Evolutionary conservation across 2,888 invertebrate species (phyloP), one percentile per base, ranked within the genome.

Genomic region (Caenorhabditis sulstoni): DNA sequence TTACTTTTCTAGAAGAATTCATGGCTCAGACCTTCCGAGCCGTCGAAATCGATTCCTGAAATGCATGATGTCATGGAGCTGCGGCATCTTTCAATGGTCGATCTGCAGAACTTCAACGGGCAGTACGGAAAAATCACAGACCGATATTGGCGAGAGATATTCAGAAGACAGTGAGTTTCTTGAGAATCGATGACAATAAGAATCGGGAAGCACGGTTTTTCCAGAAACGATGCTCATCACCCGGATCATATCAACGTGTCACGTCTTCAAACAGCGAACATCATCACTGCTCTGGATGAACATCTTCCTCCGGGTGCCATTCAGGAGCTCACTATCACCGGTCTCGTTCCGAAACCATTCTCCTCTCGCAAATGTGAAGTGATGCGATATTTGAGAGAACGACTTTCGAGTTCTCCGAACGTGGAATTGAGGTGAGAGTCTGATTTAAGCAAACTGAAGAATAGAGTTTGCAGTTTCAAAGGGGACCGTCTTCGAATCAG

Each of bases 121-220:
- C 61, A 71, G 22, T 66, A 59, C 12, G 41, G 67, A 9, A 71
- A 67, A 37, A 14, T 59, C 8, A 71, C 78, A 5, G 78, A 78
- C 67, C 61, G 78, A 45, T 78, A 78, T 73, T 78, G 78, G 78
- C 18, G 78, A 12, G 78, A 78, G 16, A 78, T 78, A 23, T 78
- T 78, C 14, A 39, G 78, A 29, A 52, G 78, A 57, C 78, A 78
- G 78, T 78, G 29, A 37, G 71, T 66, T 41, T 37, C 35, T n/a
- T n/a, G n/a, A n/a, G n/a, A n/a, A n/a, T n/a, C n/a, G n/a, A n/a
- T 29, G 29, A 5, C 7, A 3, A 29, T 3, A 29, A 5, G 29
- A 29, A 7, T 29, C 29, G 7, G 29, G 7, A 29, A 29, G 3
- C 29, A 29, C 29, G 29, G 1, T 16, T 50, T 41, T 64, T 66